Conservation (phyloP, 2,888 invertebrate genomes). For the Protonemura montana region DNA sequence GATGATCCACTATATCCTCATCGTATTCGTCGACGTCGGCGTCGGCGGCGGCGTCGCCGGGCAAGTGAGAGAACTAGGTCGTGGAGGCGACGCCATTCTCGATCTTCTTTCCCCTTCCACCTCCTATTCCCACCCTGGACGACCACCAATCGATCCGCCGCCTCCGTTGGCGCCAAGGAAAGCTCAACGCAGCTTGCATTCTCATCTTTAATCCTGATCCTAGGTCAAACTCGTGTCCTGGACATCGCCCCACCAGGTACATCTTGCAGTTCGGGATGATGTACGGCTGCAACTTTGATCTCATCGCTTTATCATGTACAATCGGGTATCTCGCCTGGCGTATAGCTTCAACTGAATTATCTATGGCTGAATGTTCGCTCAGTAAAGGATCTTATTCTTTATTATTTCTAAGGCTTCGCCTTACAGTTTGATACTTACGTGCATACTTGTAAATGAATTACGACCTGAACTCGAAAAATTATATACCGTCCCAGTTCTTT, state of each 20-base stretch:
- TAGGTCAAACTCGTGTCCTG: neutral
- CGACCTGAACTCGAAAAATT: neutral
- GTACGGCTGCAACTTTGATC: neutral
- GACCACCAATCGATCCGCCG: neutral
- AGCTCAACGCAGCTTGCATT: neutral
- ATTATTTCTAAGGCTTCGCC: neutral
- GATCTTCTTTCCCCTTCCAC: neutral
- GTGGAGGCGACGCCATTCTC: neutral
- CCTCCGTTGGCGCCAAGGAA: neutral
- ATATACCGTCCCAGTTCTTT: neutral
- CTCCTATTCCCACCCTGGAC: neutral
- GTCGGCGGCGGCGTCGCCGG: neutral
- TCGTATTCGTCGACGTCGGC: neutral
- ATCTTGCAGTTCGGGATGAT: neutral
- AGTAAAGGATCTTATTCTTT: neutral
- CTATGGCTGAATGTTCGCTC: neutral
- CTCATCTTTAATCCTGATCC: conserved; percentile 12
- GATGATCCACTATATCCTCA: neutral
- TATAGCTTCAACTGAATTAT: neutral
- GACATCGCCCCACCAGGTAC: neutral
- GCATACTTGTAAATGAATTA: neutral
- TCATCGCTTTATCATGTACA: neutral
- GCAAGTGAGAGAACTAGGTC: neutral
- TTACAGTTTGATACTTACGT: neutral
- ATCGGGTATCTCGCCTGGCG: neutral